Evolutionary conservation across 2,113 vertebrate genomes (phyloP).

Genomic region (Ageneiosus marmoratus): DNA sequence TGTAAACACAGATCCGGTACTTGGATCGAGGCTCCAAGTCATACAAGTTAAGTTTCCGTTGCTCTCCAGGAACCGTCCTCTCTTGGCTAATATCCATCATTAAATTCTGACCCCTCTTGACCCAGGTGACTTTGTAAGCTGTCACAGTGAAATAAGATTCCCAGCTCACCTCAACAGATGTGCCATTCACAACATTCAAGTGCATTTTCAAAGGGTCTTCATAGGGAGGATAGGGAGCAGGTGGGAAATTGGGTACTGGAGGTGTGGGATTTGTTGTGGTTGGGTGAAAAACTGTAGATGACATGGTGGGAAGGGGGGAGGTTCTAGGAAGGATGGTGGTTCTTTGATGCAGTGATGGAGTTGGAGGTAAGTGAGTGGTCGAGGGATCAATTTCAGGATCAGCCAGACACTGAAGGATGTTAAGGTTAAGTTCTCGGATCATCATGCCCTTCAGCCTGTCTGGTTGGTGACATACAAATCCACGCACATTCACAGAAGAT

Average conservation of each 20-base stretch:
- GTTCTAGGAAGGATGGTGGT: slow-evolving; percentile 55
- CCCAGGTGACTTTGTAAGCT: slow-evolving; percentile 95
- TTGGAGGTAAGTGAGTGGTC: slow-evolving; percentile 67
- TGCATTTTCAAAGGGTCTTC: slow-evolving; percentile 86
- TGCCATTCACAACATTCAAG: slow-evolving; percentile 88
- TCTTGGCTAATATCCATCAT: slow-evolving; percentile 89
- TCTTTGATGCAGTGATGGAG: slow-evolving; percentile 62
- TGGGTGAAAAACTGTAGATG: slow-evolving; percentile 60
- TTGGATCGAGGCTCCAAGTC: slow-evolving; percentile 87
- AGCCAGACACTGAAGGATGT: slow-evolving; percentile 87
- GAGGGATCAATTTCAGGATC: slow-evolving; percentile 66
- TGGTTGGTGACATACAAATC: slow-evolving; percentile 91
- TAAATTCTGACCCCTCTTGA: slow-evolving; percentile 91
- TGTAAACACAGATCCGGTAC: slow-evolving; percentile 92
- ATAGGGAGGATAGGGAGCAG: slow-evolving; percentile 76
- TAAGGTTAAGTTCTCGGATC: slow-evolving; percentile 91
- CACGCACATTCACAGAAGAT: slow-evolving; percentile 85
- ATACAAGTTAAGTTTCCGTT: slow-evolving; percentile 79
- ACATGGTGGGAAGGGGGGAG: slow-evolving; percentile 58
- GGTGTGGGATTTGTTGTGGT: slow-evolving; percentile 65
- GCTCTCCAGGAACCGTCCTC: slow-evolving; percentile 85
- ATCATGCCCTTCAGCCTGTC: slow-evolving; percentile 94
- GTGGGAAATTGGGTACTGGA: slow-evolving; percentile 71
- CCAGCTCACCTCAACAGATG: slow-evolving; percentile 91
- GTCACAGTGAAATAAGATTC: slow-evolving; percentile 86